Conservation (phyloP, 2,113 vertebrate genomes). For the Microtus pennsylvanicus region DNA sequence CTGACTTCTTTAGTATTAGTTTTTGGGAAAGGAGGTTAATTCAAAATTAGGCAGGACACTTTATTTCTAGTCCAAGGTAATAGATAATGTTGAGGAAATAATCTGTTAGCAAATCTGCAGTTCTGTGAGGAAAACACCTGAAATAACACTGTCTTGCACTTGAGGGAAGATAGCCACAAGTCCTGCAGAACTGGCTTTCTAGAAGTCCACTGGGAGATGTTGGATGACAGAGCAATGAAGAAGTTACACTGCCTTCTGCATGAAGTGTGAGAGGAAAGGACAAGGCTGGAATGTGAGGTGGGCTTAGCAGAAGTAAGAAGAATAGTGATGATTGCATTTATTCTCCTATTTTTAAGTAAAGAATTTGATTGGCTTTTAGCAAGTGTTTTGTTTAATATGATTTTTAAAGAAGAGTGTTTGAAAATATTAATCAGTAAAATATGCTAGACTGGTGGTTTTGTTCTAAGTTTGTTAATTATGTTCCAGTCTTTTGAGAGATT, state of each 20-base stretch:
- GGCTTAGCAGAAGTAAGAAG: neutral
- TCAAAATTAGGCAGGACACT: neutral
- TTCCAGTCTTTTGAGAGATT: neutral
- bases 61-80: neutral
- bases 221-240: neutral
- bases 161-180: neutral
- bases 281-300: accelerated
- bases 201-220: slow-evolving; percentile 5
- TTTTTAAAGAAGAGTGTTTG: slow-evolving; percentile 24
- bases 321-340: neutral
- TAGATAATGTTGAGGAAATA: slow-evolving; percentile 7
- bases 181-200: neutral
- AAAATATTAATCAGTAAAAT: neutral
- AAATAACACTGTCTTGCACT: slow-evolving; percentile 24
- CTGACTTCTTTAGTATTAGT: neutral
- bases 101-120: slow-evolving; percentile 21
- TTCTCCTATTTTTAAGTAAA: neutral
- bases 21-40: neutral
- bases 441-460: neutral
- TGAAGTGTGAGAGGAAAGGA: neutral
- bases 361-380: neutral
- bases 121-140: slow-evolving; percentile 39
- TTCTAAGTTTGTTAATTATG: neutral
- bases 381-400: slow-evolving; percentile 23
- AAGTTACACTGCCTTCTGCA: neutral